Conservation (phyloP, 1,140 invertebrate species). For the Branchinecta lynchi region DNA sequence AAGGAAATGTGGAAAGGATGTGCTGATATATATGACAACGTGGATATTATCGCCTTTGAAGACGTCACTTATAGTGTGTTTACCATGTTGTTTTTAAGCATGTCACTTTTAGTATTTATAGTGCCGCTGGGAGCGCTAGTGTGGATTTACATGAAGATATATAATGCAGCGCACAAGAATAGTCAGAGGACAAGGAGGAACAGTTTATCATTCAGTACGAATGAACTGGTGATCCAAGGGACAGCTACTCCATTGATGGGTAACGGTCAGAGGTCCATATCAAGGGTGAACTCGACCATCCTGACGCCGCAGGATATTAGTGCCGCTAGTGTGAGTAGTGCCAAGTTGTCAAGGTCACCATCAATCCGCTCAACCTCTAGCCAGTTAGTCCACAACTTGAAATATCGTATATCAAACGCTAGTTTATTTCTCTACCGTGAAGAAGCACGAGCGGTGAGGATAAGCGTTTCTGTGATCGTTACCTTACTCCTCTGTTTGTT, state of each 20-base stretch:
- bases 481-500: constrained; percentile 54
- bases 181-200: constrained; percentile 48
- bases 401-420: constrained; percentile 59
- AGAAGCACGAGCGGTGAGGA: constrained; percentile 59
- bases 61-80: constrained; percentile 13
- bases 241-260: background rate
- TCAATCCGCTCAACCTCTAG: constrained; percentile 25
- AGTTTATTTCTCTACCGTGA: constrained; percentile 64
- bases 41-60: constrained; percentile 11
- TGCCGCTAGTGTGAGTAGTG: constrained; percentile 10
- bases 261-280: constrained; percentile 9
- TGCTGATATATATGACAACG: constrained; percentile 12
- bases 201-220: constrained; percentile 31
- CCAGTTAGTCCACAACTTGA: constrained; percentile 43
- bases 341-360: constrained; percentile 20
- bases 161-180: constrained; percentile 49
- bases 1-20: constrained; percentile 19
- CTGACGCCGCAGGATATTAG: background rate
- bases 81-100: constrained; percentile 18
- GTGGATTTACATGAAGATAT: constrained; percentile 54
- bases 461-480: constrained; percentile 52
- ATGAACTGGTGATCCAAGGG: constrained; percentile 17
- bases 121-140: constrained; percentile 47
- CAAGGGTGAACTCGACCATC: background rate
- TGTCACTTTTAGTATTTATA: constrained; percentile 35